Evolutionary conservation across 2,797 vertebrate genomes (phyloP).

Genomic region (Esox masquinongy): DNA sequence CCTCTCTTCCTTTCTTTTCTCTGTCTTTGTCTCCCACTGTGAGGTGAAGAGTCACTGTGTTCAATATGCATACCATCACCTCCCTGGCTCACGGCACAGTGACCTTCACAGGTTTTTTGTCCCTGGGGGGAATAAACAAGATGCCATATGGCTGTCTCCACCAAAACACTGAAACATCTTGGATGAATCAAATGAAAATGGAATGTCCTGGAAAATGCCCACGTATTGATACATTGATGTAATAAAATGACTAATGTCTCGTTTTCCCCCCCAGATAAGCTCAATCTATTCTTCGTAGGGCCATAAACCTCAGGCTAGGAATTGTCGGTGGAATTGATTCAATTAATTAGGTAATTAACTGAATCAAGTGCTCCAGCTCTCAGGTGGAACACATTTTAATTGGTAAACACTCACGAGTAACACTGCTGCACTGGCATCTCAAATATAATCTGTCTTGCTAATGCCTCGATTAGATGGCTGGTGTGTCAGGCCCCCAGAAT

Average conservation of each 20-base stretch:
- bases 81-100: constrained; percentile 39
- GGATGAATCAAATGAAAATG: constrained; percentile 31
- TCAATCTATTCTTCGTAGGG: constrained; percentile 3
- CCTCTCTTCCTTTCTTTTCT: constrained; percentile 15
- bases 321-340: constrained; percentile 42
- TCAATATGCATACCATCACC: constrained; percentile 55
- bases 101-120: constrained; percentile 65
- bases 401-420: not conserved
- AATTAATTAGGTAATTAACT: constrained; percentile 50
- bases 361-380: constrained; percentile 35
- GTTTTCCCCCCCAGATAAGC: not conserved
- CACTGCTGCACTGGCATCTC: not conserved
- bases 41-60: constrained; percentile 32
- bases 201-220: constrained; percentile 22
- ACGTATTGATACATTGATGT: not conserved
- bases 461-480: constrained; percentile 39
- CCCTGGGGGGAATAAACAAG: constrained; percentile 39
- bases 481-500: not conserved
- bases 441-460: not conserved
- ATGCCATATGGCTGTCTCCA: constrained; percentile 51
- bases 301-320: constrained; percentile 20
- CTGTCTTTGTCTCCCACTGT: constrained; percentile 27
- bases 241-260: constrained; percentile 15
- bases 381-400: constrained; percentile 37
- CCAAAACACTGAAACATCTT: constrained; percentile 23